A percentile compares a stretch with the other conserved stretches of the same genome.
phyloP scores from a whole-genome alignment of 37 sponge, comb jelly and placozoan species.

The Theonella swinhoei region DNA sequence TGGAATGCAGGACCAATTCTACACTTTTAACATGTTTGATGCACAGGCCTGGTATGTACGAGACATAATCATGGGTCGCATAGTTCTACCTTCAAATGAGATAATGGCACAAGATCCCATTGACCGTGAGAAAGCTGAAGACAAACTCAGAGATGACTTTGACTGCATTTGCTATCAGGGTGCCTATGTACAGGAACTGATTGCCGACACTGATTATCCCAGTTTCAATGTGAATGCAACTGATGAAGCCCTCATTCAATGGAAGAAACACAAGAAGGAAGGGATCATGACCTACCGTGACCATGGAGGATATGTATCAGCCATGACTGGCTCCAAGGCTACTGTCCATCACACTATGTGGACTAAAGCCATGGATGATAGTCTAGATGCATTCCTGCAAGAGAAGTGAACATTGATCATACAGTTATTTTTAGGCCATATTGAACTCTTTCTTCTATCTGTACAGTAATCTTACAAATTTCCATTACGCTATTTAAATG shows the following conservation, averaged over 20 bases:
- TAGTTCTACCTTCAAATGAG: conserved; percentile 5
- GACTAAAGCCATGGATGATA: conserved; percentile 54
- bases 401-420: too few species aligned
- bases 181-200: conserved; percentile 32
- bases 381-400: too few species aligned
- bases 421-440: too few species aligned
- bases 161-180: conserved; percentile 39
- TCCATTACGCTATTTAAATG: too few species aligned
- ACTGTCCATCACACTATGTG: conserved; percentile 39
- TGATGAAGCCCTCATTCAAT: conserved; percentile 12
- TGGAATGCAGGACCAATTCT: conserved; percentile 62
- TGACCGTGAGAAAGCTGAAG: neutral
- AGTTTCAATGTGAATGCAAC: neutral
- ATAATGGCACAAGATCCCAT: conserved; percentile 16
- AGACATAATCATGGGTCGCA: conserved; percentile 35
- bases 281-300: conserved; percentile 52
- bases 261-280: conserved; percentile 35
- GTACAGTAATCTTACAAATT: too few species aligned
- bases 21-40: conserved; percentile 49
- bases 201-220: conserved; percentile 10
- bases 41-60: conserved; percentile 43
- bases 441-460: too few species aligned
- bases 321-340: conserved; percentile 12
- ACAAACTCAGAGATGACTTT: neutral
- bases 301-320: neutral